phyloP scores from a whole-genome alignment of 2,113 vertebrate species.

The Ictalurus punctatus region DNA sequence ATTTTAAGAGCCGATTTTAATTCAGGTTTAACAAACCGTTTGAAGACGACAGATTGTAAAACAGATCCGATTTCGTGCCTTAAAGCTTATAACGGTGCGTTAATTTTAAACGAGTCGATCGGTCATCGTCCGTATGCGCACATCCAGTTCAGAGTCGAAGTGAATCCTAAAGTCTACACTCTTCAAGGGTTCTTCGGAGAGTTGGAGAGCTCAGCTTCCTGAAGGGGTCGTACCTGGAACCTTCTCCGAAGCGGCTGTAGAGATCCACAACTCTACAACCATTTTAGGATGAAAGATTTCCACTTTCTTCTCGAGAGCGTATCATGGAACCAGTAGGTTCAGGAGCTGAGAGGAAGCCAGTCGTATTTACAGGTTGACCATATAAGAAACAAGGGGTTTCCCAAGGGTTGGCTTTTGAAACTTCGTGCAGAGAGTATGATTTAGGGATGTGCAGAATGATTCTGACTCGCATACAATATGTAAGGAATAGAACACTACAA shows the following conservation, averaged over 20 bases:
- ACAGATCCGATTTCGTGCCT: neutral
- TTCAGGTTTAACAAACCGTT: conserved; percentile 10
- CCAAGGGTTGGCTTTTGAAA: neutral
- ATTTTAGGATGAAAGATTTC: neutral
- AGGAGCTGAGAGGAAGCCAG: neutral
- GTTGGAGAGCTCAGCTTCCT: no score
- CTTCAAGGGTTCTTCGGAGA: neutral
- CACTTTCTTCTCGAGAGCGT: no score
- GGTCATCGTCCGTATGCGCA: neutral
- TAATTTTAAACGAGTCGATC: neutral
- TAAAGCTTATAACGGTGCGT: conserved; percentile 13
- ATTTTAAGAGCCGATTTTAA: conserved; percentile 14
- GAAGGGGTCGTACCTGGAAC: neutral
- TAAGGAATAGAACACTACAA: neutral
- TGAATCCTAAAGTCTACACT: neutral
- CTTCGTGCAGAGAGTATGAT: neutral
- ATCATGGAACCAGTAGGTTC: neutral
- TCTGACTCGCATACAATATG: neutral
- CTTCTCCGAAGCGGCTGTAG: neutral
- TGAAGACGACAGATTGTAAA: conserved; percentile 15
- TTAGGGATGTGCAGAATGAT: neutral
- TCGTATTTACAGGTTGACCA: neutral
- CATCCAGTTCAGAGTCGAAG: neutral
- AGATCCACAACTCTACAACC: neutral
- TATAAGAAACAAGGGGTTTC: neutral